phyloP scores from a whole-genome alignment of 2,888 invertebrate genomes.

The Melanostoma mellinum region DNA sequence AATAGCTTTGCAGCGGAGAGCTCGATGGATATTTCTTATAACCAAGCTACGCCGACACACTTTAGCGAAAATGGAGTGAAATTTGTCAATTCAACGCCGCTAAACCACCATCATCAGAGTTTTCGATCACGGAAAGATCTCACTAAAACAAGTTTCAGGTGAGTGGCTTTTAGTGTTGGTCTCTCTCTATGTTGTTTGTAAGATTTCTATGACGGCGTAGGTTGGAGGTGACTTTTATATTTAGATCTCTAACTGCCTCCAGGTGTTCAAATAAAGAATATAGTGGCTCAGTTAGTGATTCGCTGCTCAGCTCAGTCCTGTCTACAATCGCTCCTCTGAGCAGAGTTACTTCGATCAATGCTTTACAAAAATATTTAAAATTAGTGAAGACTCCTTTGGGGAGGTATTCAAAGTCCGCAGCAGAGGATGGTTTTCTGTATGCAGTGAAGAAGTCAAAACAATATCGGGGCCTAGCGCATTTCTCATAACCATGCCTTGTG shows the following conservation, averaged over 20 bases:
- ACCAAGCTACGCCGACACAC: constrained; percentile 76
- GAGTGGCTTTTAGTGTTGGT: constrained; percentile 22
- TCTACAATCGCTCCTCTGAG: constrained; percentile 80
- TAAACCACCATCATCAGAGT: constrained; percentile 78
- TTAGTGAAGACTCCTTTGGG: constrained; percentile 90
- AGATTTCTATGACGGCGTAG: too few relatives aligned
- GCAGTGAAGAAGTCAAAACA: constrained; percentile 88
- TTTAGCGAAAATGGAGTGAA: constrained; percentile 72
- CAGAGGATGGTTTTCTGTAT: constrained; percentile 86
- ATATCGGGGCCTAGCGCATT: too few relatives aligned
- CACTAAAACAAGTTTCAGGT: constrained; percentile 76
- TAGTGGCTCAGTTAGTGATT: constrained; percentile 65
- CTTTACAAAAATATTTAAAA: constrained; percentile 84
- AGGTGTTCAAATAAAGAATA: constrained; percentile 30
- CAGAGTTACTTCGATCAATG: constrained; percentile 86
- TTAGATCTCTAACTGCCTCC: too few relatives aligned
- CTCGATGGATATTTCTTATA: constrained; percentile 76
- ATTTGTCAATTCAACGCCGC: constrained; percentile 80
- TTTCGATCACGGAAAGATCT: constrained; percentile 78
- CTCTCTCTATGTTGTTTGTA: not conserved
- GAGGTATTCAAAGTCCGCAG: constrained; percentile 87
- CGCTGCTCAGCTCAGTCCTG: constrained; percentile 78
- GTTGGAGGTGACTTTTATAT: too few relatives aligned
- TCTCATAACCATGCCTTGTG: too few relatives aligned
- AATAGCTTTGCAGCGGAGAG: constrained; percentile 74